Evolutionary conservation across 2,797 vertebrate species (phyloP), one percentile per base, ranked within the genome.

Genomic region (Podargus strigoides): DNA sequence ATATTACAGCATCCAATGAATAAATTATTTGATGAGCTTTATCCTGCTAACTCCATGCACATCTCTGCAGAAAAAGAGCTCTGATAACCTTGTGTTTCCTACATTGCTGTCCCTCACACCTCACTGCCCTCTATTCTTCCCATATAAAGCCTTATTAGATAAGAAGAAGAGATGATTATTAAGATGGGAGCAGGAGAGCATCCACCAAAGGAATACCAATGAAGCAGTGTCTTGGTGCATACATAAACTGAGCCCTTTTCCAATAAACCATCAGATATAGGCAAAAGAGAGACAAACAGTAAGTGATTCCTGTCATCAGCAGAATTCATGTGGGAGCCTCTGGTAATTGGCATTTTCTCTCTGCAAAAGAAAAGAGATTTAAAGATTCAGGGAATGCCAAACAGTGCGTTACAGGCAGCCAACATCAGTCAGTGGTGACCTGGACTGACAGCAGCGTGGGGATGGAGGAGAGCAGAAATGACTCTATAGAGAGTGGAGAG

Each of bases 101-200:
- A 46, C n/a, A 1, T 15, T 47, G 46, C 88, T 91, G 56, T 89
- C 87, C 93, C 90, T 95, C 18, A 6, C 76, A 63, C 70, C 76
- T 86, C 77, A 17, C 69, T 95, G 85, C 56, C 70, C 91, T 77
- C 28, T n/a, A 66, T 90, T 92, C 91, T 94, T 78, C 76, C 72
- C 47, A n/a, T 26, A 75, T 37, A 87, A 93, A 91, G 23, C 74
- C 58, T 52, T 77, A 34, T 37, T 55, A 96, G 96, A 96, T 95
- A 94, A 96, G 93, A 87, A 69, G 87, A 89, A 74, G 77, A 97
- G 95, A 96, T 96, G 49, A 96, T 93, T 96, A 94, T 96, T 97
- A 96, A 96, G 95, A 97, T 96, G 95, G 80, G 80, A 96, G 74
- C 53, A 87, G 83, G 85, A 85, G 68, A 94, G 46, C 60, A 37